A percentile compares a stretch with the other conserved stretches of the same genome.
phyloP scores from a whole-genome alignment of 1,140 invertebrate genomes.

The Teleopsis dalmanni region DNA sequence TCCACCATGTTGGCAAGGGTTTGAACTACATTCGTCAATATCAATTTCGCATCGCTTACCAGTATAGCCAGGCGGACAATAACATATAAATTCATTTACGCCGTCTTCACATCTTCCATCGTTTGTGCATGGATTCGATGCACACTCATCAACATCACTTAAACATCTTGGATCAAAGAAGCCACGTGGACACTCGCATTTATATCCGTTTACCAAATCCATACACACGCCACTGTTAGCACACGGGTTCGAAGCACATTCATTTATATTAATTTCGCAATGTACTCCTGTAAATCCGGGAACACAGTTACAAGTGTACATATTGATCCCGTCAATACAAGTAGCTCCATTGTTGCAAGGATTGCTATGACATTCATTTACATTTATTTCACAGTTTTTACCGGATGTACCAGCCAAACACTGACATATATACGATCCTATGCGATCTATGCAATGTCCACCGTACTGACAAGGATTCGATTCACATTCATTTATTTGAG shows the following conservation, averaged over 20 bases:
- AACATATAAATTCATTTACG: conserved; percentile 85
- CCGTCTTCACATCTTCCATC: conserved; percentile 85
- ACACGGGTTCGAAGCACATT: conserved; percentile 85
- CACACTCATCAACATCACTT: conserved; percentile 89
- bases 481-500: conserved; percentile 89
- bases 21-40: conserved; percentile 84
- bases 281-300: conserved; percentile 82
- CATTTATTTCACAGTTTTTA: conserved; percentile 84
- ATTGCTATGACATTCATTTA: conserved; percentile 92
- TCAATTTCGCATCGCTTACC: conserved; percentile 81
- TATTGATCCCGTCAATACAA: conserved; percentile 86
- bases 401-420: conserved; percentile 82
- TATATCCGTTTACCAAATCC: conserved; percentile 76
- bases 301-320: conserved; percentile 74
- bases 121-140: conserved; percentile 73
- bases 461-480: conserved; percentile 85
- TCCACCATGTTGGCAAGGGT: conserved; percentile 87
- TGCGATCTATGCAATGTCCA: conserved; percentile 75
- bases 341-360: conserved; percentile 84
- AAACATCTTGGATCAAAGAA: conserved; percentile 85
- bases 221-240: conserved; percentile 84
- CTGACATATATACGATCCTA: conserved; percentile 82
- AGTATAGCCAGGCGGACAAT: conserved; percentile 77
- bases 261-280: conserved; percentile 89
- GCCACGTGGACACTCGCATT: conserved; percentile 82